A percentile compares a stretch with the other conserved stretches of the same genome.
Evolutionary conservation across 2,113 vertebrate species (phyloP).

Genomic region (Candoia aspera): DNA sequence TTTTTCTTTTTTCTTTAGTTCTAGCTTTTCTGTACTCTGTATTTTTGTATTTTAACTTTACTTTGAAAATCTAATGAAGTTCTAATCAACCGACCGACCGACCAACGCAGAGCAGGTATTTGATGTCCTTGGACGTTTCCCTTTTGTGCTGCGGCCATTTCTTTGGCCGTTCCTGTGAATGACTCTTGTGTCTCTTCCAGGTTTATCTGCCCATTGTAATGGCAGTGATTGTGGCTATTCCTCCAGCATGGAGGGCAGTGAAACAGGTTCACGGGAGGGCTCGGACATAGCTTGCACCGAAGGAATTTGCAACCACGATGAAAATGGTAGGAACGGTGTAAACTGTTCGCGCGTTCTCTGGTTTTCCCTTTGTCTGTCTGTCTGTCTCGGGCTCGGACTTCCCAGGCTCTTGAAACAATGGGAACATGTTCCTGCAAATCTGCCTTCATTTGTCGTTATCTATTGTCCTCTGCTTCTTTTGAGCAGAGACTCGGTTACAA

Average conservation of each 20-base stretch:
- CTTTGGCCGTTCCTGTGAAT: background rate
- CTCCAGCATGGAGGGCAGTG: conserved; percentile 95
- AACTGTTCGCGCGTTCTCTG: background rate
- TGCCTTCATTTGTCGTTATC: no score
- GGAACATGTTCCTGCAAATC: background rate
- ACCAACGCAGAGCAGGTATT: no score
- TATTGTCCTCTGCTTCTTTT: no score
- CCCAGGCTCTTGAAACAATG: background rate
- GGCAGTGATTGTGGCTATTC: conserved; percentile 95
- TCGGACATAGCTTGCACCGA: conserved; percentile 95
- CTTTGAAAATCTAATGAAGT: no score
- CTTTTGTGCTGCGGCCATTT: background rate
- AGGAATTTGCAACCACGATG: conserved; percentile 95
- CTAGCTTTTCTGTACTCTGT: no score
- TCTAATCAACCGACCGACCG: no score
- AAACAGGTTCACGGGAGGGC: conserved; percentile 89
- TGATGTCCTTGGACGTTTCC: background rate
- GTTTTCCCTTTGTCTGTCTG: no score
- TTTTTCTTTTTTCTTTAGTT: no score
- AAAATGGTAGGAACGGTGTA: conserved; percentile 80
- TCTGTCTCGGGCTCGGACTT: background rate
- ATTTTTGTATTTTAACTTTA: no score
- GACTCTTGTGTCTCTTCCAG: conserved; percentile 57
- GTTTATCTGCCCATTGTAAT: conserved; percentile 85
- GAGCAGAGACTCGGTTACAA: no score